phyloP scores from a whole-genome alignment of 2,797 vertebrate species.

The Enteromius mattozi region DNA sequence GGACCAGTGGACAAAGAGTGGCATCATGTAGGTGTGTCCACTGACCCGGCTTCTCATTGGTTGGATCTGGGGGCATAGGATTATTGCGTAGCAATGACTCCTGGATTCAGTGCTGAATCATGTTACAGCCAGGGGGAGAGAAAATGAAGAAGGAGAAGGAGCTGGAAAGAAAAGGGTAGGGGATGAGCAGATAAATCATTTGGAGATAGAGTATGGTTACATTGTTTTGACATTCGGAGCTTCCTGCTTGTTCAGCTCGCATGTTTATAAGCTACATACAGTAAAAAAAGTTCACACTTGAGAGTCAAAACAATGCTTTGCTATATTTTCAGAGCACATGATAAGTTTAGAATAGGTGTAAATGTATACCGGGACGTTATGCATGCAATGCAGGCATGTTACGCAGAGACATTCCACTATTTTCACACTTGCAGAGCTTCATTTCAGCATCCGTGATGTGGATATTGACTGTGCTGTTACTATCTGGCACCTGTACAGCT shows the following conservation, averaged over 20 bases:
- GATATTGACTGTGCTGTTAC: constrained; percentile 9
- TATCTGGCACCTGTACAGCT: neutral
- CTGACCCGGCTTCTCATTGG: constrained; percentile 6
- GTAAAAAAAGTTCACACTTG: neutral
- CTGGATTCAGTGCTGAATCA: constrained; percentile 37
- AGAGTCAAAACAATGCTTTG: neutral
- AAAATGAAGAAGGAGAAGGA: constrained; percentile 1
- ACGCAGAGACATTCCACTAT: neutral
- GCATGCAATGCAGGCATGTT: neutral
- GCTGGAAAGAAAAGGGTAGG: neutral
- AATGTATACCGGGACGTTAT: neutral
- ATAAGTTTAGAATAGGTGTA: neutral
- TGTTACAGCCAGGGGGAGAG: constrained; percentile 30
- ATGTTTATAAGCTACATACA: neutral
- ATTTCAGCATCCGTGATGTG: neutral
- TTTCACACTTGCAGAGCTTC: neutral
- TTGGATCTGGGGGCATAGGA: constrained; percentile 1
- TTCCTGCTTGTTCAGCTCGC: neutral
- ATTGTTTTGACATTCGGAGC: neutral
- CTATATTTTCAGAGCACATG: constrained; percentile 12
- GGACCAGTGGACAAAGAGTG: neutral
- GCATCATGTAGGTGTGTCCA: constrained; percentile 45
- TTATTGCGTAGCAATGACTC: constrained; percentile 17
- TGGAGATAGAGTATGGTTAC: neutral
- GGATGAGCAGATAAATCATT: neutral